Percentiles rank a stretch among this genome's conserved stretches.
Conservation (phyloP, 2,797 vertebrate species). For the Pangasius krempfi region DNA sequence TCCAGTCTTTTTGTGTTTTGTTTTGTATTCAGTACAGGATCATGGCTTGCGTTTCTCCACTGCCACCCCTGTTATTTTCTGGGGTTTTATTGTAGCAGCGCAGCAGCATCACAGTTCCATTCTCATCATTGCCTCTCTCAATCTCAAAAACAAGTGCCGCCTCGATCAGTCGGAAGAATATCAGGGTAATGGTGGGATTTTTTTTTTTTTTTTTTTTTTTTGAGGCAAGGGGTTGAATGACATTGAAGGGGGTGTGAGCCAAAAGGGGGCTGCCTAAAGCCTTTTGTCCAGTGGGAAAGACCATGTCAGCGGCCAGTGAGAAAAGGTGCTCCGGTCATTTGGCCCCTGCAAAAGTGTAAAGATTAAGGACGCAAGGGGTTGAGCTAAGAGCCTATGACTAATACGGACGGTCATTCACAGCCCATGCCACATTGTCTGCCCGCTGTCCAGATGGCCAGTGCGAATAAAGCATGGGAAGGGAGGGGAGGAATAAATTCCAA, state of each 20-base stretch:
- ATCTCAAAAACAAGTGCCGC: slow-evolving; percentile 70
- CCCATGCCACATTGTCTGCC: slow-evolving; percentile 76
- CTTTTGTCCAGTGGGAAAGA: slow-evolving; percentile 79
- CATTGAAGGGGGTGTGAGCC: slow-evolving; percentile 39
- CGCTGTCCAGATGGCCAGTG: slow-evolving; percentile 82
- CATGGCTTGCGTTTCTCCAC: slow-evolving; percentile 6
- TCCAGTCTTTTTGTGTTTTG: background rate
- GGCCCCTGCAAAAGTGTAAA: slow-evolving; percentile 68
- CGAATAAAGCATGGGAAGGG: slow-evolving; percentile 78
- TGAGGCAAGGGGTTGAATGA: slow-evolving; percentile 46
- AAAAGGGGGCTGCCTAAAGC: slow-evolving; percentile 70
- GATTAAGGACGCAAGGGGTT: slow-evolving; percentile 71
- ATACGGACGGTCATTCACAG: slow-evolving; percentile 67
- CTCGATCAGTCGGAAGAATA: slow-evolving; percentile 64
- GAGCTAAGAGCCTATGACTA: slow-evolving; percentile 84
- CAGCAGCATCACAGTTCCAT: slow-evolving; percentile 54
- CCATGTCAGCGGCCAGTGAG: slow-evolving; percentile 71
- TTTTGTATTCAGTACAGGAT: slow-evolving; percentile 46
- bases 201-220: background rate
- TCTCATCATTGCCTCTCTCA: slow-evolving; percentile 49
- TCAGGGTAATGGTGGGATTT: background rate
- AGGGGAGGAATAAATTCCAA: slow-evolving; percentile 70
- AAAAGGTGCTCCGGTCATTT: slow-evolving; percentile 69
- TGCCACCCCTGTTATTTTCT: background rate
- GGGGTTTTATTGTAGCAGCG: slow-evolving; percentile 48